Conservation (phyloP, 2,113 vertebrate genomes). For the Xiphophorus couchianus region DNA sequence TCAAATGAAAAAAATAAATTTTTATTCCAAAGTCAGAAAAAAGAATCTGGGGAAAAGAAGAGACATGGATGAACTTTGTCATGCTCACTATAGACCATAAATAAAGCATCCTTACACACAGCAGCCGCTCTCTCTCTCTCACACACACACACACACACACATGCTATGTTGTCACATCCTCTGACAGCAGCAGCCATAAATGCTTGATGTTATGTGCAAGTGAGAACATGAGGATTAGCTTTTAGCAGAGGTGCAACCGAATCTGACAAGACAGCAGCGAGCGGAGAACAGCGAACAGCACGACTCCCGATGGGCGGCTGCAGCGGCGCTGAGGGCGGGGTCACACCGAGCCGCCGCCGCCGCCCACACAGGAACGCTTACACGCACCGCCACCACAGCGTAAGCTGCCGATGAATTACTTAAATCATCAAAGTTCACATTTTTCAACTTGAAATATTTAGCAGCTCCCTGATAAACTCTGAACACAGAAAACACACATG, state of each 20-base stretch:
- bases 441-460: background rate
- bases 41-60: background rate
- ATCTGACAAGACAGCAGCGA: slow-evolving; percentile 59
- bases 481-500: background rate
- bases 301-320: slow-evolving; percentile 20
- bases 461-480: background rate
- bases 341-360: background rate
- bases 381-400: background rate
- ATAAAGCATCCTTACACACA: background rate
- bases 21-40: background rate
- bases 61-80: background rate
- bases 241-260: slow-evolving; percentile 71
- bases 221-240: slow-evolving; percentile 67
- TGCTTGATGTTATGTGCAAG: slow-evolving; percentile 66
- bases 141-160: background rate
- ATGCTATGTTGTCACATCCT: slow-evolving; percentile 34
- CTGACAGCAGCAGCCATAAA: slow-evolving; percentile 61
- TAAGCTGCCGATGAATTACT: slow-evolving; percentile 1
- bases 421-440: background rate
- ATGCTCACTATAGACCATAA: background rate
- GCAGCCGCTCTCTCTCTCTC: background rate
- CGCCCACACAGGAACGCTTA: background rate
- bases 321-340: background rate
- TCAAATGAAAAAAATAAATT: background rate
- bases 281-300: slow-evolving; percentile 23